These are phyloP conservation scores for Chionomys nivalis DNA, from an alignment of 2,113 vertebrate species.

Conservation along the genomic window DNA sequence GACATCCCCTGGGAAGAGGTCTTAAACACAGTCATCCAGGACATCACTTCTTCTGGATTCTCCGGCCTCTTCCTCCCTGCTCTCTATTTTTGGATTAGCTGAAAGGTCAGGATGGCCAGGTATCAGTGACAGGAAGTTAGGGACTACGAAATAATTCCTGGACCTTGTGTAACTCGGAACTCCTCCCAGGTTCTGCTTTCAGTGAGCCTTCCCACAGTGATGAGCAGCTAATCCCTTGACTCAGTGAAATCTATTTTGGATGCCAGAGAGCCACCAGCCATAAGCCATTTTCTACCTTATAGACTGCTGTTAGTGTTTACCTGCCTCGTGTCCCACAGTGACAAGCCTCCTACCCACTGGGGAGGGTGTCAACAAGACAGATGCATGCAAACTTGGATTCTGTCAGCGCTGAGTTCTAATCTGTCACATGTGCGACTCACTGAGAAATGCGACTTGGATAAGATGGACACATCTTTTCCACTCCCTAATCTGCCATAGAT, in stretches of 20 bases:
- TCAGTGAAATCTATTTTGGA: slow-evolving; percentile 71
- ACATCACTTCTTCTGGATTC: slow-evolving; percentile 71
- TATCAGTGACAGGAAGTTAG: slow-evolving; percentile 94
- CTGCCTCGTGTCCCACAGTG: not conserved
- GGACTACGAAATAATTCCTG: slow-evolving; percentile 81
- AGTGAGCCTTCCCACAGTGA: slow-evolving; percentile 8
- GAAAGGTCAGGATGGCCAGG: slow-evolving; percentile 85
- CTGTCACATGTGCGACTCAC: not conserved
- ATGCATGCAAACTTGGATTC: not conserved
- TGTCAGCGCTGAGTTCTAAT: not conserved
- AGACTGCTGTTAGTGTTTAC: not conserved
- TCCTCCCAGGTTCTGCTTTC: slow-evolving; percentile 64
- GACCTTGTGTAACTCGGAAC: slow-evolving; percentile 48
- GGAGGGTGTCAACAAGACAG: not conserved
- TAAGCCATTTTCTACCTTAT: not conserved
- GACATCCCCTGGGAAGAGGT: slow-evolving; percentile 40
- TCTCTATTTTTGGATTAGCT: slow-evolving; percentile 79
- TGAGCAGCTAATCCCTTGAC: slow-evolving; percentile 77
- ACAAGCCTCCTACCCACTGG: not conserved
- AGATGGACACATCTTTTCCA: not conserved
- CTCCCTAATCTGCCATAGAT: not conserved
- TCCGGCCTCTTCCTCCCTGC: slow-evolving; percentile 66
- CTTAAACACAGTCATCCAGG: slow-evolving; percentile 33
- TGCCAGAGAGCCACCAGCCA: not conserved
- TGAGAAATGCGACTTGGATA: not conserved